A percentile compares a stretch with the other conserved stretches of the same genome.
phyloP scores from a whole-genome alignment of 2,797 vertebrate genomes.

The Oophaga sylvatica region DNA sequence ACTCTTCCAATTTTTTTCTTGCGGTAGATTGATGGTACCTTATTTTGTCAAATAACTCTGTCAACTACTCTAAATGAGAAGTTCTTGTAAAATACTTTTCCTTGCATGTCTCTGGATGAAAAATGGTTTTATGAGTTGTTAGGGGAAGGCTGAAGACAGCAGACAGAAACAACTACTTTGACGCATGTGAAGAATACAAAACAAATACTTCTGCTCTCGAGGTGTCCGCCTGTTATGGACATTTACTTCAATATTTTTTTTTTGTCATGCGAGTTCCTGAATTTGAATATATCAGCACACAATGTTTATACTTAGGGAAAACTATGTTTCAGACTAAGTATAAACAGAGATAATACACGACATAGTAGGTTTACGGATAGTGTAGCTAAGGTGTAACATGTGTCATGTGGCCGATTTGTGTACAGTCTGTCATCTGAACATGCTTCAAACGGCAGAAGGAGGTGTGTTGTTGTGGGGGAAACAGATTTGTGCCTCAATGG shows the following conservation, averaged over 20 bases:
- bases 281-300: neutral
- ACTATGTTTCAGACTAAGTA: conserved; percentile 22
- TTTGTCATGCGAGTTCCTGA: conserved; percentile 13
- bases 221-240: neutral
- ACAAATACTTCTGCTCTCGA: neutral
- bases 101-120: neutral
- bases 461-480: conserved; percentile 17
- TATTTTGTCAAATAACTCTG: neutral
- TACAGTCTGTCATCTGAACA: conserved; percentile 24
- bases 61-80: neutral
- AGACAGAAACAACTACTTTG: neutral
- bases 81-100: neutral
- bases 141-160: neutral
- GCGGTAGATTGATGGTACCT: neutral
- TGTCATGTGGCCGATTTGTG: conserved; percentile 35
- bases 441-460: conserved; percentile 52
- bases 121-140: neutral
- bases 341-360: conserved; percentile 1
- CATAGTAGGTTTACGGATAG: neutral
- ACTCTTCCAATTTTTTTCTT: neutral
- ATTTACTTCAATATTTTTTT: neutral
- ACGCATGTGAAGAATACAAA: neutral
- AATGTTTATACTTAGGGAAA: neutral
- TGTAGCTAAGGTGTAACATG: neutral
- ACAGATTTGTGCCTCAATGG: conserved; percentile 24